Evolutionary conservation across 2,113 vertebrate genomes (phyloP).

Genomic region (Carettochelys insculpta): DNA sequence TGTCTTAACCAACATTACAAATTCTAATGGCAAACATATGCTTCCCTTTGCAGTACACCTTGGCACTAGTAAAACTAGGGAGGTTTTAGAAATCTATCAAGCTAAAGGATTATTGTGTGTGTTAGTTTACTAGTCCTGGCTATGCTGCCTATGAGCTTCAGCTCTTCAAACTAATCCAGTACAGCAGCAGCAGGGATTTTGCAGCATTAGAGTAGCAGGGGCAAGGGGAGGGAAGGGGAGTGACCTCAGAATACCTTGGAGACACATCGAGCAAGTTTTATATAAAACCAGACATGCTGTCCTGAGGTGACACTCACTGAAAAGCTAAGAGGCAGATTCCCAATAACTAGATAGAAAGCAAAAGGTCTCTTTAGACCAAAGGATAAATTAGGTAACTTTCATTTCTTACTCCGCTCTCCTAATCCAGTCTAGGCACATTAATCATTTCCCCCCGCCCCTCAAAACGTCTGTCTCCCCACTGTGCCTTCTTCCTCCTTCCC

Average conservation of each 20-base stretch:
- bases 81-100: background rate
- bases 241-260: constrained; percentile 30
- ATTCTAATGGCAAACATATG: background rate
- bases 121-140: background rate
- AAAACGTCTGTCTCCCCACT: constrained; percentile 15
- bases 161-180: background rate
- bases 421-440: constrained; percentile 14
- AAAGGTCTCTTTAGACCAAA: background rate
- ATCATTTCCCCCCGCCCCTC: background rate
- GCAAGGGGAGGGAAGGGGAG: background rate
- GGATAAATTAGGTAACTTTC: background rate
- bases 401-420: background rate
- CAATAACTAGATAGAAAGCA: background rate
- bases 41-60: background rate
- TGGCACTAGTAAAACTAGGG: background rate
- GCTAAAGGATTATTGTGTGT: background rate
- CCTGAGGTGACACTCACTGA: constrained; percentile 49
- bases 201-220: no score
- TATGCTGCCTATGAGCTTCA: background rate
- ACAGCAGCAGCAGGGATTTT: background rate
- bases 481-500: background rate
- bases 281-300: background rate
- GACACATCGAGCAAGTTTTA: background rate
- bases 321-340: background rate
- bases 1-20: background rate